Evolutionary conservation across 2,113 vertebrate genomes (phyloP).

Genomic region (Marmota flaviventris): DNA sequence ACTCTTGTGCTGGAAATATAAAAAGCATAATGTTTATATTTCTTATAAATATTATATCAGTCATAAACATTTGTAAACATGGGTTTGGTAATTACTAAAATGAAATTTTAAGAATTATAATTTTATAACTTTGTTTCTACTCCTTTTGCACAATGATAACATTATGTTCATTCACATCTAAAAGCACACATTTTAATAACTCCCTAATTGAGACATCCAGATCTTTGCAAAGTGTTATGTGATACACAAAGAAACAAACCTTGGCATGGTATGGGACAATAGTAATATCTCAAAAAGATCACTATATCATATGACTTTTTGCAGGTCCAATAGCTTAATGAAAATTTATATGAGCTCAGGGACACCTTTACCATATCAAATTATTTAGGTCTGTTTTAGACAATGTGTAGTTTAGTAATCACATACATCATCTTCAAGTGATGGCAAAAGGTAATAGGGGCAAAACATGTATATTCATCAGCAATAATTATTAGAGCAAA

Average conservation of each 20-base stretch:
- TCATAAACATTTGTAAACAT: neutral
- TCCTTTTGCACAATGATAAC: neutral
- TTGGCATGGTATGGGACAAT: fast-evolving
- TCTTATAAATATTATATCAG: neutral
- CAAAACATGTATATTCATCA: constrained; percentile 78
- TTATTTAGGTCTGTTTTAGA: constrained; percentile 62
- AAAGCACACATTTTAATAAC: neutral
- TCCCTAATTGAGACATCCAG: neutral
- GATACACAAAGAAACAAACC: neutral
- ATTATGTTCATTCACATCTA: neutral
- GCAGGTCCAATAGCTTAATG: neutral
- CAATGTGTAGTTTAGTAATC: constrained; percentile 48
- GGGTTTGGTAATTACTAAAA: neutral
- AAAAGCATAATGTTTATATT: neutral
- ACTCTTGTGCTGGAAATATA: neutral
- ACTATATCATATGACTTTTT: neutral
- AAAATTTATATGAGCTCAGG: constrained; percentile 43
- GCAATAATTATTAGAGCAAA: constrained; percentile 81
- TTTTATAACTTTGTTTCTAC: neutral
- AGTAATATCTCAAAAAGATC: neutral
- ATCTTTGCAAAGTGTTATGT: neutral
- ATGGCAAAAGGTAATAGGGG: constrained; percentile 66
- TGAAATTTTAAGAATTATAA: neutral
- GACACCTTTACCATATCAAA: neutral
- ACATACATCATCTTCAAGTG: constrained; percentile 55